Conservation (phyloP, 2,113 vertebrate species). For the Melanerpes formicivorus region DNA sequence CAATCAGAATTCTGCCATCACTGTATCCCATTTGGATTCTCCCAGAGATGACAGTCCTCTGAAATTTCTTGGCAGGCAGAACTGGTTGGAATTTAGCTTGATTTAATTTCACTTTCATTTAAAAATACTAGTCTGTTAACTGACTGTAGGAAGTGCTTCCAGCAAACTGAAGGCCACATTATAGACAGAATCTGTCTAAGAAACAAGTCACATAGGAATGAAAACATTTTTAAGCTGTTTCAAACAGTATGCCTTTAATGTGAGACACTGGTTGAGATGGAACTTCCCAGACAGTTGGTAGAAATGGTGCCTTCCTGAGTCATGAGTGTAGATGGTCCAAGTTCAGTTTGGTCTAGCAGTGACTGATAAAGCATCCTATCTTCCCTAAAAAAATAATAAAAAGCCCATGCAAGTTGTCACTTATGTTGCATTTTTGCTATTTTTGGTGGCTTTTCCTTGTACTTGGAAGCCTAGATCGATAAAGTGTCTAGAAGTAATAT, state of each 20-base stretch:
- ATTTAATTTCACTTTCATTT: slow-evolving; percentile 15
- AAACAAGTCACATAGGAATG: background rate
- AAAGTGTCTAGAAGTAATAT: background rate
- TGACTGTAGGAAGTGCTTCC: background rate
- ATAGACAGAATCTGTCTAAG: background rate
- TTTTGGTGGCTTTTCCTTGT: background rate
- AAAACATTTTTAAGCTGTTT: background rate
- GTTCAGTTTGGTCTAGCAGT: background rate
- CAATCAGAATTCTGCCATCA: background rate
- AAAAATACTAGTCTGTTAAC: background rate
- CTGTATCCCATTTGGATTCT: background rate
- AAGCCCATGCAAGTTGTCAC: background rate
- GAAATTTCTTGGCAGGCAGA: slow-evolving; percentile 5
- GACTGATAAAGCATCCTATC: background rate
- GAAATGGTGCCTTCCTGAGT: background rate
- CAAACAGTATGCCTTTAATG: background rate
- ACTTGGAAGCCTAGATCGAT: background rate
- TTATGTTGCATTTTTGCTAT: background rate
- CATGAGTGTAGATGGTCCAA: background rate
- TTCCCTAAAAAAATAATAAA: background rate
- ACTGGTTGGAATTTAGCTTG: background rate
- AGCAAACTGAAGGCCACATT: background rate
- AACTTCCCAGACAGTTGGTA: background rate
- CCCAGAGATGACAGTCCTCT: background rate
- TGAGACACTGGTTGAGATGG: background rate